These are phyloP conservation scores for Lottia scabra DNA, from an alignment of 2,888 invertebrate genomes.

Conservation along the genomic window DNA sequence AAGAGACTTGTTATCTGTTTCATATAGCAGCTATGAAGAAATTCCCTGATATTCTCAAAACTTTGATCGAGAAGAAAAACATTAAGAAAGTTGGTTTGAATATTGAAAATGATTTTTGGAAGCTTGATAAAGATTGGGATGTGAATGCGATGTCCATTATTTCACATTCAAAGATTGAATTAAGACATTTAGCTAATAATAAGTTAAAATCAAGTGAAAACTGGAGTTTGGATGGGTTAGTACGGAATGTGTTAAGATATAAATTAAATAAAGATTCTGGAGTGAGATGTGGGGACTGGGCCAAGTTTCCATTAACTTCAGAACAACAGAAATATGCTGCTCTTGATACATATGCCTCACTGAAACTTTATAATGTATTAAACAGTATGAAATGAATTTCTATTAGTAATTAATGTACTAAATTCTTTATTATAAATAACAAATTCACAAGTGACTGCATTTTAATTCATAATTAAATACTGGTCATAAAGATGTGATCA, in stretches of 20 bases:
- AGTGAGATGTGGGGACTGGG: slow-evolving; percentile 53
- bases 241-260: slow-evolving; percentile 45
- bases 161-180: slow-evolving; percentile 42
- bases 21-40: slow-evolving; percentile 49
- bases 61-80: slow-evolving; percentile 36
- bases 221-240: slow-evolving; percentile 57
- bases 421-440: no score
- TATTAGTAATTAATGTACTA: no score
- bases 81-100: slow-evolving; percentile 54
- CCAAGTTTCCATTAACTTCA: slow-evolving; percentile 47
- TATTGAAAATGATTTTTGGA: slow-evolving; percentile 56
- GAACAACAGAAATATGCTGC: slow-evolving; percentile 53
- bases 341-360: slow-evolving; percentile 47
- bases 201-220: slow-evolving; percentile 50
- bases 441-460: no score
- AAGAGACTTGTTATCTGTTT: slow-evolving; percentile 53
- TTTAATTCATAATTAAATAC: no score
- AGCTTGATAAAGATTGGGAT: slow-evolving; percentile 54
- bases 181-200: slow-evolving; percentile 46
- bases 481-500: no score
- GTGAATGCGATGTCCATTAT: slow-evolving; percentile 39
- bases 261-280: slow-evolving; percentile 45
- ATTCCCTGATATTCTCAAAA: slow-evolving; percentile 43
- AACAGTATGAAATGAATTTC: no score
- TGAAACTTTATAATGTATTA: slow-evolving; percentile 18